A percentile compares a stretch with the other conserved stretches of the same genome.
These are phyloP conservation scores for Hylaeus volcanicus DNA, from an alignment of 1,140 invertebrate genomes.

Conservation along the genomic window DNA sequence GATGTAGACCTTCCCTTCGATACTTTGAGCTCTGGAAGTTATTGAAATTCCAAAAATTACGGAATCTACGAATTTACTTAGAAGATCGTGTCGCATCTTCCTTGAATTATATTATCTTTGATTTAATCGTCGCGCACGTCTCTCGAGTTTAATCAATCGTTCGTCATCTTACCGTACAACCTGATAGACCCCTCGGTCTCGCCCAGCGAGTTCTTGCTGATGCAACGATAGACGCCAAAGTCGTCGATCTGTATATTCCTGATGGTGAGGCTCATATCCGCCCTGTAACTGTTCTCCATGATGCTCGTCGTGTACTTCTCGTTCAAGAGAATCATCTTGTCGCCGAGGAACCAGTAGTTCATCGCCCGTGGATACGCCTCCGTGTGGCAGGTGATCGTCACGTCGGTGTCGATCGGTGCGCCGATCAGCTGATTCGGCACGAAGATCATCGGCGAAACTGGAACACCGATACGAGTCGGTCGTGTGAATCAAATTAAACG, in stretches of 20 bases:
- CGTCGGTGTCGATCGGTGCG: slow-evolving; percentile 91
- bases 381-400: slow-evolving; percentile 95
- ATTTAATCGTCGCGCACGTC: no score
- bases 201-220: slow-evolving; percentile 96
- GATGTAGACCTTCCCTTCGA: no score
- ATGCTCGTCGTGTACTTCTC: slow-evolving; percentile 90
- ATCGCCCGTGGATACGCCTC: slow-evolving; percentile 96
- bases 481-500: background rate
- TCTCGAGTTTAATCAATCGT: background rate
- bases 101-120: no score
- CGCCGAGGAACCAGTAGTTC: slow-evolving; percentile 95
- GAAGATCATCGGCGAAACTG: slow-evolving; percentile 96
- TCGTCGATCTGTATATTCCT: slow-evolving; percentile 88
- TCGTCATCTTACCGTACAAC: slow-evolving; percentile 90
- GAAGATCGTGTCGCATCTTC: background rate
- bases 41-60: no score
- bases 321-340: slow-evolving; percentile 90
- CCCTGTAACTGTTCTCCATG: slow-evolving; percentile 90
- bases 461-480: slow-evolving; percentile 52
- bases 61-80: no score
- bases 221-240: slow-evolving; percentile 92
- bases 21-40: no score
- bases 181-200: slow-evolving; percentile 95
- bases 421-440: slow-evolving; percentile 95
- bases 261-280: slow-evolving; percentile 92